A percentile compares a stretch with the other conserved stretches of the same genome.
phyloP scores from a whole-genome alignment of 2,797 vertebrate genomes.

The Sebastiscus albofasciatus region DNA sequence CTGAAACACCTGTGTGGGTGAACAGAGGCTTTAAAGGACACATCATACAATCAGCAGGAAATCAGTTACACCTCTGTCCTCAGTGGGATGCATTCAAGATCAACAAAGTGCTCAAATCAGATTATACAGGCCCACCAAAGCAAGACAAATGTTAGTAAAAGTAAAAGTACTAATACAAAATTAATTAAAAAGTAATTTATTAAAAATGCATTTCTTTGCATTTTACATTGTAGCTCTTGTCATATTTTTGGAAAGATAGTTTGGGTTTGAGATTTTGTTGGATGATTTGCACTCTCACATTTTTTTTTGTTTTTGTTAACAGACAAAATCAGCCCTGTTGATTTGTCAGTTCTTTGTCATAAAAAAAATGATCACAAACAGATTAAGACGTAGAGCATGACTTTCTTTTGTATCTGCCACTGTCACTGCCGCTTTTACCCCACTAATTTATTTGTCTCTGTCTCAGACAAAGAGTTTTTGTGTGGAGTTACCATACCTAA shows the following conservation, averaged over 20 bases:
- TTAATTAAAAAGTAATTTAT: not conserved
- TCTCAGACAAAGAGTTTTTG: not conserved
- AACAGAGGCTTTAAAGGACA: not conserved
- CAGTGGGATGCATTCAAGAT: not conserved
- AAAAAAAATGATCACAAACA: not conserved
- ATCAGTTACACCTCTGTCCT: not conserved
- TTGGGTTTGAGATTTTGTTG: no score
- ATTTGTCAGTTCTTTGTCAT: not conserved
- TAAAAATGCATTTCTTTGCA: no score
- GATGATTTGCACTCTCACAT: not conserved
- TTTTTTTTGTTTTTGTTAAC: not conserved
- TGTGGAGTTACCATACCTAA: not conserved
- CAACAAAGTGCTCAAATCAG: not conserved
- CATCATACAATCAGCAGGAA: not conserved
- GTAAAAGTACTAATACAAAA: not conserved
- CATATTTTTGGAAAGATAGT: no score
- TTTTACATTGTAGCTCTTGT: no score
- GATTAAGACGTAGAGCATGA: no score
- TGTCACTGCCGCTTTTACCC: not conserved
- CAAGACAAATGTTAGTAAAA: not conserved
- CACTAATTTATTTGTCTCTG: no score
- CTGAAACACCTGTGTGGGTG: not conserved
- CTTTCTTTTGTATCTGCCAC: no score
- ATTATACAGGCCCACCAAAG: not conserved
- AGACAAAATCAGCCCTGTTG: not conserved